A percentile compares a stretch with the other conserved stretches of the same genome.
These are phyloP conservation scores for Lasioglossum baleicum DNA, from an alignment of 1,140 invertebrate species.

Conservation along the genomic window DNA sequence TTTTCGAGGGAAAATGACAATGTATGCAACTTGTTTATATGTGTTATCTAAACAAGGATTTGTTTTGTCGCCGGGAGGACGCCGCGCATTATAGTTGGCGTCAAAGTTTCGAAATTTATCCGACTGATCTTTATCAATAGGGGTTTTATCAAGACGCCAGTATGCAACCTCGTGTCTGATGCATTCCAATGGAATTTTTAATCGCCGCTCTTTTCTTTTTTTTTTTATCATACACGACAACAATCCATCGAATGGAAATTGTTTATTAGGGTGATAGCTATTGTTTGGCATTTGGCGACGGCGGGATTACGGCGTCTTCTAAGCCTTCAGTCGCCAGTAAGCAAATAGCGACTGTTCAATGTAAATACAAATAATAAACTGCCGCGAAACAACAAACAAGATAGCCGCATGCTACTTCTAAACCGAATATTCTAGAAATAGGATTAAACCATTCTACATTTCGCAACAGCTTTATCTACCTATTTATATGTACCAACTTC, in stretches of 20 bases:
- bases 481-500: not conserved
- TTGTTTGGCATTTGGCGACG: conserved; percentile 67
- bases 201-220: not conserved
- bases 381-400: conserved; percentile 32
- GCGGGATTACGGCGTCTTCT: conserved; percentile 56
- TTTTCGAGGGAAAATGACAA: no score
- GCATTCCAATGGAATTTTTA: conserved; percentile 18
- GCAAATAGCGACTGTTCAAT: conserved; percentile 53
- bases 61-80: not conserved
- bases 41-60: no score
- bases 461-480: not conserved
- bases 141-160: not conserved
- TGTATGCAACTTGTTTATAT: not conserved
- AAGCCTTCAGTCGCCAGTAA: conserved; percentile 60
- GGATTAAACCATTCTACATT: not conserved
- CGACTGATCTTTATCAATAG: conserved; percentile 22
- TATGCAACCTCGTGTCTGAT: conserved; percentile 26
- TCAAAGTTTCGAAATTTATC: conserved; percentile 20
- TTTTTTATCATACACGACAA: conserved; percentile 51
- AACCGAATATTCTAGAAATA: not conserved
- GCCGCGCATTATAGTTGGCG: conserved; percentile 5
- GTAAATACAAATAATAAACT: conserved; percentile 68
- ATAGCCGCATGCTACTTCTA: not conserved
- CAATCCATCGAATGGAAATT: conserved; percentile 46
- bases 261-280: conserved; percentile 56